phyloP scores from a whole-genome alignment of 2,113 vertebrate species.

The Mellivora capensis region DNA sequence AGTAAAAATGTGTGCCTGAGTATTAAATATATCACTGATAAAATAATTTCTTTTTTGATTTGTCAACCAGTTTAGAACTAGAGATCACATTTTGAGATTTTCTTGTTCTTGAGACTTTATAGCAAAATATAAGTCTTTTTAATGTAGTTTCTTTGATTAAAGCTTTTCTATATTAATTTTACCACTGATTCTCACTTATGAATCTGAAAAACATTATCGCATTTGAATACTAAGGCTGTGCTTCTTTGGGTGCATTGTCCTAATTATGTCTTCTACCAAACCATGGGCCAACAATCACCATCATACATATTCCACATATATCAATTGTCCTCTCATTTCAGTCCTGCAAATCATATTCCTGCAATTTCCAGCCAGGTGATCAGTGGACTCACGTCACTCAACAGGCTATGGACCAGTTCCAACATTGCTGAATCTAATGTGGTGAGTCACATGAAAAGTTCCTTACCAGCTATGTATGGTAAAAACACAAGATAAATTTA shows the following conservation, averaged over 20 bases:
- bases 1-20: neutral
- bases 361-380: neutral
- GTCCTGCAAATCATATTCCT: neutral
- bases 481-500: neutral
- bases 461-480: neutral
- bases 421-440: neutral
- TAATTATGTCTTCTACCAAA: neutral
- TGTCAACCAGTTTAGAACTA: neutral
- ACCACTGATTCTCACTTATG: neutral
- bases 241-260: neutral
- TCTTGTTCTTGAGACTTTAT: neutral
- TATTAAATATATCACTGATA: neutral
- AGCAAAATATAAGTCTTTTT: neutral
- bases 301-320: neutral
- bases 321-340: neutral
- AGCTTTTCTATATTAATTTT: neutral
- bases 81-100: neutral
- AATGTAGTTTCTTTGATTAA: neutral
- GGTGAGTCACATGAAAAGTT: neutral
- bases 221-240: neutral
- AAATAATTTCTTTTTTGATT: neutral
- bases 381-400: neutral
- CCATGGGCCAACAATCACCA: neutral
- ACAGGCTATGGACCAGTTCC: neutral
- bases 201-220: neutral